A percentile compares a stretch with the other conserved stretches of the same genome.
These are phyloP conservation scores for Steinernema khuongi DNA, from an alignment of 1,140 invertebrate species.

Conservation along the genomic window DNA sequence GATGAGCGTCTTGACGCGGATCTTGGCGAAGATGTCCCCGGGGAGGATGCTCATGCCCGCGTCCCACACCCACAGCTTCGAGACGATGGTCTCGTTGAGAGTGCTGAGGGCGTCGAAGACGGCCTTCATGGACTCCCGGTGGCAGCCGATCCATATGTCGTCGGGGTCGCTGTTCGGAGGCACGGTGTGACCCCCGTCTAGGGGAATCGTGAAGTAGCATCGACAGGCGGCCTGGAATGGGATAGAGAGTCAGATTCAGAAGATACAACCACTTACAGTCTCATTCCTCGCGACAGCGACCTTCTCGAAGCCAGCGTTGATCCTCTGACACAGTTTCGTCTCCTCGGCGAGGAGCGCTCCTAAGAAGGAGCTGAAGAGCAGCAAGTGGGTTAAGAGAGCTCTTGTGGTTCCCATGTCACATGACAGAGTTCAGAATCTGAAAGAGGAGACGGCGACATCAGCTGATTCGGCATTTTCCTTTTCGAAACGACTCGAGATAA, in stretches of 20 bases:
- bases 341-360: background rate
- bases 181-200: background rate
- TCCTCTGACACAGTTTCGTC: background rate
- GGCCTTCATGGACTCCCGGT: background rate
- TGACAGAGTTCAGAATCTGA: background rate
- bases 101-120: background rate
- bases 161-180: background rate
- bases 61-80: slow-evolving; percentile 18
- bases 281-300: background rate
- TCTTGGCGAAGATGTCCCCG: background rate
- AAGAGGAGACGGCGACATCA: background rate
- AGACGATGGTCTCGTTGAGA: slow-evolving; percentile 12
- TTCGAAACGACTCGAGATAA: background rate
- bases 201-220: background rate
- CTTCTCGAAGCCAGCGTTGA: background rate
- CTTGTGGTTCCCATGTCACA: background rate
- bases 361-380: background rate
- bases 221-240: background rate
- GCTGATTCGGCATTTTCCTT: background rate
- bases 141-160: slow-evolving; percentile 13
- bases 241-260: background rate
- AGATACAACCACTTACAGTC: background rate
- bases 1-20: background rate
- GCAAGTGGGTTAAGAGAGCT: background rate
- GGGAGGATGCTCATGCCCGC: background rate